Evolutionary conservation across 2,113 vertebrate genomes (phyloP), one percentile per base, ranked within the genome.

Genomic region (Deroptyus accipitrinus): DNA sequence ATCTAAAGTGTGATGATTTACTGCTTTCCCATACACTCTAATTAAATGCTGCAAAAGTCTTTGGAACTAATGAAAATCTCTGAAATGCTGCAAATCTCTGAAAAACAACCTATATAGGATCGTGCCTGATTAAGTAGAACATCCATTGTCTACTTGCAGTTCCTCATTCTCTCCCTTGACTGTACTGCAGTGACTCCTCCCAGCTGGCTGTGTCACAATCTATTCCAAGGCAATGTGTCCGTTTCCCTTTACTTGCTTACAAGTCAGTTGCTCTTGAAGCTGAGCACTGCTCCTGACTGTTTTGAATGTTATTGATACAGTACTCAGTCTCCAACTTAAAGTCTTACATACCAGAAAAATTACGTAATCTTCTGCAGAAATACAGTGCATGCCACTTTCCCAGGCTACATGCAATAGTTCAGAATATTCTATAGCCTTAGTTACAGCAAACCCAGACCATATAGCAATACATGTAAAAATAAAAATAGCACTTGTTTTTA

Each of bases 141-240:
- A 69, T 35, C 17, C 41, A 59, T 17, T 28, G 44, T 76, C 15
- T 16, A 61, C 27, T 52, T 42, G 19, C 42, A 88, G 25, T 14
- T 76, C 42, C 62, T 72, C 48, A 61, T 13, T 75, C n/a, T 28
- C 61, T 54, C 35, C 42, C 39, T 55, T 15, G 14, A 13, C 23
- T 39, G 13, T 27, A 49, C n/a, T 23, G 44, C 83, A 80, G 14
- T 14, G 52, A 85, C 66, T 75, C n/a, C 52, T 83, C 42, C 63
- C 57, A 86, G 42, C 31, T 70, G 41, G 51, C 33, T 63, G 46
- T 57, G 83, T 46, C n/a, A 83, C 52, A 48, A 24, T 7, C 5
- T 9, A 54, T 11, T 27, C 51, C 48, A 72, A 39, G 37, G 42
- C 8, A 52, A 73, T 0, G 6, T 0, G 0, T 17, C 14, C 49